Evolutionary conservation across 2,113 vertebrate species (phyloP).

Genomic region (Stigmatopora argus): DNA sequence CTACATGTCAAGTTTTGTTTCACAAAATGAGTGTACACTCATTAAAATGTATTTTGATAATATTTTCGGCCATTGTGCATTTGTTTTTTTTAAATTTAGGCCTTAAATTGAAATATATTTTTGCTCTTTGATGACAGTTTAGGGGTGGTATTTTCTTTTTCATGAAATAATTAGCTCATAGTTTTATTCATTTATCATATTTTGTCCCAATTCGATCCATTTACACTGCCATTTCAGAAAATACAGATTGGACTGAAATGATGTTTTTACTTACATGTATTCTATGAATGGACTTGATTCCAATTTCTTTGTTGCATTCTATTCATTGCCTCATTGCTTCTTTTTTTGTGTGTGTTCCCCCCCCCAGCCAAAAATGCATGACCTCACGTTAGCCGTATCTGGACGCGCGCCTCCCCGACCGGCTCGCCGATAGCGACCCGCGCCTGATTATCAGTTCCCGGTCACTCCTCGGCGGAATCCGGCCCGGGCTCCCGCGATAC

Average conservation of each 20-base stretch:
- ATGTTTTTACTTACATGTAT: conserved; percentile 20
- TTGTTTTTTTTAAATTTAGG: too few species aligned
- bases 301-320: background rate
- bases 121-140: too few species aligned
- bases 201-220: too few species aligned
- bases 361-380: conserved; percentile 8
- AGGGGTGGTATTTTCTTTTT: background rate
- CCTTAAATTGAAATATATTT: too few species aligned
- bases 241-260: background rate
- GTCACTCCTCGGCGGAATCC: conserved; percentile 1
- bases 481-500: conserved; percentile 55
- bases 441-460: conserved; percentile 29
- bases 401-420: conserved; percentile 31
- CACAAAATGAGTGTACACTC: too few species aligned
- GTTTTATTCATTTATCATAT: background rate
- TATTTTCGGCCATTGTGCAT: too few species aligned
- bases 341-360: background rate
- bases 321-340: background rate
- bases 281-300: conserved; percentile 1
- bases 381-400: conserved; percentile 53
- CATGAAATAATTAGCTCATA: background rate
- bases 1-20: too few species aligned
- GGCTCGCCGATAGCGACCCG: conserved; percentile 25
- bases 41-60: too few species aligned
- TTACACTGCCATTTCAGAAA: too few species aligned